A percentile compares a stretch with the other conserved stretches of the same genome.
These are phyloP conservation scores for Anarsia innoxiella DNA, from an alignment of 2,888 invertebrate genomes.

Conservation along the genomic window DNA sequence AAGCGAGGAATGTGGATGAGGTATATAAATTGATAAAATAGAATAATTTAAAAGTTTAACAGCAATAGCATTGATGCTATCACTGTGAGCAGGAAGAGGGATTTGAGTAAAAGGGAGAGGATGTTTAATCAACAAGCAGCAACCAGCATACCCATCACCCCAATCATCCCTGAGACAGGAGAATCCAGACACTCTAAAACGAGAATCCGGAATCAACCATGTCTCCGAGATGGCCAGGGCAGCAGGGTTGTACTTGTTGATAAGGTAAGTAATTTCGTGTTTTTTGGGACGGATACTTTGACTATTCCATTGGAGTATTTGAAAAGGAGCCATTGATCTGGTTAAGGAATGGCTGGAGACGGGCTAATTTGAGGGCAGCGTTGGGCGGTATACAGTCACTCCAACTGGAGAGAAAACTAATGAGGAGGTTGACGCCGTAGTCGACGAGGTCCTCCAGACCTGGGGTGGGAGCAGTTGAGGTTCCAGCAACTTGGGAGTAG, in stretches of 20 bases:
- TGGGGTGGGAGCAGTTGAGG: not conserved
- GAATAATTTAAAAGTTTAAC: slow-evolving; percentile 11
- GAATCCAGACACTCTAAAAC: slow-evolving; percentile 15
- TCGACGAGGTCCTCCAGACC: not conserved
- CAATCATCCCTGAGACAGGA: slow-evolving; percentile 22
- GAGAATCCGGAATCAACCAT: slow-evolving; percentile 14
- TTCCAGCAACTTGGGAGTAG: too few species aligned
- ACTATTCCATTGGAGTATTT: slow-evolving; percentile 18
- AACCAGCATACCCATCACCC: slow-evolving; percentile 19
- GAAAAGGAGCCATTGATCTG: not conserved
- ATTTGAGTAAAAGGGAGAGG: slow-evolving; percentile 8
- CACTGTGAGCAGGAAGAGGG: slow-evolving; percentile 2
- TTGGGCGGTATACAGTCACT: not conserved
- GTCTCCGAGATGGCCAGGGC: slow-evolving; percentile 17
- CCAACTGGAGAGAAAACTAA: not conserved
- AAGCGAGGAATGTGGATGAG: slow-evolving; percentile 10
- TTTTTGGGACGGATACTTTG: slow-evolving; percentile 16
- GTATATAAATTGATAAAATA: slow-evolving; percentile 15
- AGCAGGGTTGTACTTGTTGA: slow-evolving; percentile 9
- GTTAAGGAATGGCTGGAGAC: not conserved
- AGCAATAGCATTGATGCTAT: slow-evolving; percentile 13
- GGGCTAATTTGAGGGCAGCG: not conserved
- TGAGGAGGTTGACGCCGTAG: not conserved
- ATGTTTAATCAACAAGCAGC: slow-evolving; percentile 8
- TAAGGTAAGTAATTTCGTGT: slow-evolving; percentile 7